Conservation (phyloP, 2,113 vertebrate genomes). For the Laticauda laticaudata region DNA sequence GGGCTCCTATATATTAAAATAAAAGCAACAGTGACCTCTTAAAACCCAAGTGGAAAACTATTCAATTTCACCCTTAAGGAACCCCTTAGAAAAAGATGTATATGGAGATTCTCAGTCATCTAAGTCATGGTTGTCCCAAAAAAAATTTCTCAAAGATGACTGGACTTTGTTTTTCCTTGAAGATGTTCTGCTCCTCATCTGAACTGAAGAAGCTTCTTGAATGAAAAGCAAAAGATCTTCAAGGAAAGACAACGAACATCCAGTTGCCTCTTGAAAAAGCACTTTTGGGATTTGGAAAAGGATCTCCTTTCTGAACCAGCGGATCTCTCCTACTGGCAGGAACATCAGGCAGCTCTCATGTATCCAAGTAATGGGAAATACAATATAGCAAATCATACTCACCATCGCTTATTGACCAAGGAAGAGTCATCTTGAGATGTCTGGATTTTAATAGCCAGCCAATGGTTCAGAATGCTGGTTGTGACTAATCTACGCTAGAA, state of each 20-base stretch:
- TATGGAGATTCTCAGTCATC: no score
- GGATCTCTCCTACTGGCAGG: neutral
- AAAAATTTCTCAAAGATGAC: no score
- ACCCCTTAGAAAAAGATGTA: neutral
- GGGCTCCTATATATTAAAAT: neutral
- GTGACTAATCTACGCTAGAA: neutral
- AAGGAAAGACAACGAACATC: neutral
- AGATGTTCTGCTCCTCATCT: no score
- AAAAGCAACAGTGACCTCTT: neutral
- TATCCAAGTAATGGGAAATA: neutral
- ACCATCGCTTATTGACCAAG: neutral
- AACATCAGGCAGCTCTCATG: neutral
- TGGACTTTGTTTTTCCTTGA: no score
- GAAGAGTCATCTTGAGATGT: neutral
- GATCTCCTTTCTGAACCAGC: neutral
- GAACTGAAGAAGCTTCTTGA: no score
- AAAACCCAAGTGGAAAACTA: neutral
- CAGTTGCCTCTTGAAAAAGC: neutral
- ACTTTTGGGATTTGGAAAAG: neutral
- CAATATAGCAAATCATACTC: neutral
- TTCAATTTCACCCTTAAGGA: neutral
- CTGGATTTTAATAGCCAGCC: neutral
- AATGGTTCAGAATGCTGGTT: neutral
- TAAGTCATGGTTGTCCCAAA: no score
- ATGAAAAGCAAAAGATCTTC: neutral